Evolutionary conservation across 2,113 vertebrate genomes (phyloP).

Genomic region (Glaucomys volans): DNA sequence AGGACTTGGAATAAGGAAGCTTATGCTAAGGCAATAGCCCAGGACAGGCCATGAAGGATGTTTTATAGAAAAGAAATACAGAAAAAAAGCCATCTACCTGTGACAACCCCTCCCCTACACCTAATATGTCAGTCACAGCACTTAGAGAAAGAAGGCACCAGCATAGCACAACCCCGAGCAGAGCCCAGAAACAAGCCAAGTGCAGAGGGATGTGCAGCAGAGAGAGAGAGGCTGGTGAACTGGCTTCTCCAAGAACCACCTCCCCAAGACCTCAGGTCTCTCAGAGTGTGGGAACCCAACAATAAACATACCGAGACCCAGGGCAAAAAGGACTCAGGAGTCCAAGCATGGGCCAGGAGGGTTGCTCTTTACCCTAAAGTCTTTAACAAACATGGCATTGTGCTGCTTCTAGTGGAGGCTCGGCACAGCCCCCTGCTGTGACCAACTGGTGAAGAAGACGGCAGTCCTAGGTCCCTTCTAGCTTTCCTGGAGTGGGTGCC

Average conservation of each 20-base stretch:
- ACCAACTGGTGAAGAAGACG: not conserved
- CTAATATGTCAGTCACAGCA: not conserved
- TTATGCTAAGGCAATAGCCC: conserved; percentile 45
- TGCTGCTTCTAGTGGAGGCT: not conserved
- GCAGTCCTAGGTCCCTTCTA: not conserved
- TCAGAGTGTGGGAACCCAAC: not conserved
- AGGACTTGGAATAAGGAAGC: conserved; percentile 70
- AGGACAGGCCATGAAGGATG: conserved; percentile 21
- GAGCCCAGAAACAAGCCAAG: not conserved
- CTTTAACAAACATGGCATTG: not conserved
- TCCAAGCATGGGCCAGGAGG: not conserved
- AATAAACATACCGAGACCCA: not conserved
- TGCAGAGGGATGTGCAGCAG: not conserved
- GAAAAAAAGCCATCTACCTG: conserved; percentile 10
- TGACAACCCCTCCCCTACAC: not conserved
- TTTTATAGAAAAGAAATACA: conserved; percentile 31
- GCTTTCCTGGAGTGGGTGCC: not conserved
- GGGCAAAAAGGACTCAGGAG: not conserved
- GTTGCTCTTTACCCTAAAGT: not conserved
- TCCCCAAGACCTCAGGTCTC: not conserved
- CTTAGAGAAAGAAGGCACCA: not conserved
- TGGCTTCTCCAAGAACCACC: not conserved
- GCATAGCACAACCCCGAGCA: not conserved
- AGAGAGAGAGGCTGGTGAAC: not conserved
- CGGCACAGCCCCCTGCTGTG: not conserved